A percentile compares a stretch with the other conserved stretches of the same genome.
Conservation (phyloP, 2,797 vertebrate species). For the Sebastes hubbsi region DNA sequence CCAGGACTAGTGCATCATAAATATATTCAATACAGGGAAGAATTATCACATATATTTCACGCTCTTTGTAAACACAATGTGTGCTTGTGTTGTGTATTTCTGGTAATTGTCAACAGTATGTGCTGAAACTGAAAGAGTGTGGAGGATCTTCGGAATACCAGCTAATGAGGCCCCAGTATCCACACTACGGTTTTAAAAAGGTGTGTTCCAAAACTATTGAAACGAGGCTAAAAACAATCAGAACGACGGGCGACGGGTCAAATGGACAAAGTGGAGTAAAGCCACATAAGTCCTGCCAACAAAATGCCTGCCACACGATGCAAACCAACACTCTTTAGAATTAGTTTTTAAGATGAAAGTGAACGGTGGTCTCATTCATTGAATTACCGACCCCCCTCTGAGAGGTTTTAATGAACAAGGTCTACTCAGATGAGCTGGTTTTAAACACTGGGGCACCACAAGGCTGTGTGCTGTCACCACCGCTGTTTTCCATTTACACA, state of each 20-base stretch:
- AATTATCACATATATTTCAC: not conserved
- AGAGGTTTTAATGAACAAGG: no score
- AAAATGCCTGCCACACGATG: no score
- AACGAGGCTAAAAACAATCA: not conserved
- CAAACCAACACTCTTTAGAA: no score
- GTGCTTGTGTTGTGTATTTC: not conserved
- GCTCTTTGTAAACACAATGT: not conserved
- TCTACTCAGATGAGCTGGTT: no score
- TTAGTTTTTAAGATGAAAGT: no score
- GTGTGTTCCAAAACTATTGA: not conserved
- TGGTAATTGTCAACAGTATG: not conserved
- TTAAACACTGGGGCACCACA: no score
- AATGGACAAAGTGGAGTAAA: not conserved
- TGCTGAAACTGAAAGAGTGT: not conserved
- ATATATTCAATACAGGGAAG: conserved; percentile 2
- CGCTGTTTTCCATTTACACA: no score
- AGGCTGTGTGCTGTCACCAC: no score
- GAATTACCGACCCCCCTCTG: no score
- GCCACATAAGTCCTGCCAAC: not conserved
- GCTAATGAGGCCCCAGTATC: not conserved
- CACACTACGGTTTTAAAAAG: not conserved
- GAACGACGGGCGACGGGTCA: accelerated
- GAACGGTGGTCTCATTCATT: no score
- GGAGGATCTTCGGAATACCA: not conserved
- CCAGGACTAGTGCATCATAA: not conserved